Percentiles rank a stretch among this genome's conserved stretches.
Evolutionary conservation across 1,140 invertebrate species (phyloP).

Genomic region (Drosophila athabasca): DNA sequence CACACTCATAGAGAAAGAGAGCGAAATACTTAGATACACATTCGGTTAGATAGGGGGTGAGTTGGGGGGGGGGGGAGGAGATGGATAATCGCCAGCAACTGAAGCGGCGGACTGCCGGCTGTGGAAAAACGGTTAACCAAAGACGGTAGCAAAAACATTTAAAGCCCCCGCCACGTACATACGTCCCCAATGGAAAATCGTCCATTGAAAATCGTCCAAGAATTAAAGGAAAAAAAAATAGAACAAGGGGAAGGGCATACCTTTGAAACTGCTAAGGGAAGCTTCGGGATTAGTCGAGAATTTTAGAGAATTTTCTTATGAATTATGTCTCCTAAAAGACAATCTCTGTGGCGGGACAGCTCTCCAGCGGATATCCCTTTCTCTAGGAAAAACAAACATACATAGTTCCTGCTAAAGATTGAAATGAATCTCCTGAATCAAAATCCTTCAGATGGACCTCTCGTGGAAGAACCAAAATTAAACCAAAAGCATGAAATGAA

Average conservation of each 20-base stretch:
- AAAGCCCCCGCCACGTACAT: constrained; percentile 11
- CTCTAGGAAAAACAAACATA: no score
- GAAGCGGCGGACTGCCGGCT: constrained; percentile 45
- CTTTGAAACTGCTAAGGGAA: background rate
- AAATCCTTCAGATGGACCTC: no score
- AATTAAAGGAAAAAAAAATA: no score
- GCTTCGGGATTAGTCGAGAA: background rate
- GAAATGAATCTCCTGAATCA: no score
- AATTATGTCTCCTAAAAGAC: no score
- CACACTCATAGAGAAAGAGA: constrained; percentile 22
- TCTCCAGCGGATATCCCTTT: no score
- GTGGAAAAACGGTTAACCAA: constrained; percentile 63
- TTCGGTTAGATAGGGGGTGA: no score
- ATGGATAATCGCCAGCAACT: constrained; percentile 72
- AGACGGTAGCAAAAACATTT: constrained; percentile 41
- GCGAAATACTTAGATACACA: constrained; percentile 18
- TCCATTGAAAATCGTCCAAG: constrained; percentile 13
- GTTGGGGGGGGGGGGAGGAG: background rate
- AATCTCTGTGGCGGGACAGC: no score
- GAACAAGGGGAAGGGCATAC: background rate
- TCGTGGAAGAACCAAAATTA: no score
- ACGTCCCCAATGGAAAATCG: constrained; percentile 43
- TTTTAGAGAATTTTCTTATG: no score
- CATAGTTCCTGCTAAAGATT: no score
- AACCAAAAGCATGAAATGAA: no score